Percentiles rank a stretch among this genome's conserved stretches.
Conservation (phyloP, 2,888 invertebrate species). For the Eurois occulta region DNA sequence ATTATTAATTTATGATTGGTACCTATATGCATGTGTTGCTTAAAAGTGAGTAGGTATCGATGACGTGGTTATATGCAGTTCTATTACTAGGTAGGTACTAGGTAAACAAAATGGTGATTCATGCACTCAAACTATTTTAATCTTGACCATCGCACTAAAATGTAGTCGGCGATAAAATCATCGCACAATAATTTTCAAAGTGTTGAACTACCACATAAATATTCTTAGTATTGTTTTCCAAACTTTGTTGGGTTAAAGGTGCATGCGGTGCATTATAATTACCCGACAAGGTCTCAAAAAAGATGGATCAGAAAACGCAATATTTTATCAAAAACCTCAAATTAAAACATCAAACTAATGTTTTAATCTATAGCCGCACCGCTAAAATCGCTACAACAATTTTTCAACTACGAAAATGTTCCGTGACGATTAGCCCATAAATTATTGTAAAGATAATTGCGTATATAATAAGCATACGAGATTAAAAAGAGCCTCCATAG, state of each 20-base stretch:
- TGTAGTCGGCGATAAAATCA: background rate
- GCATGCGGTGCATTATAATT: background rate
- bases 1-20: conserved; percentile 46
- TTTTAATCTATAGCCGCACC: conserved; percentile 27
- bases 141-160: background rate
- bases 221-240: background rate
- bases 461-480: conserved; percentile 42
- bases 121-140: background rate
- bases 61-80: conserved; percentile 16
- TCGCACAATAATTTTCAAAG: background rate
- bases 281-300: background rate
- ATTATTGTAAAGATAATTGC: conserved; percentile 59
- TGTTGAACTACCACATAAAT: background rate
- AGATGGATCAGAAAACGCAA: conserved; percentile 17
- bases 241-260: background rate
- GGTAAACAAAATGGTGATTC: background rate
- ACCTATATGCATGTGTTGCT: conserved; percentile 11
- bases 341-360: conserved; percentile 41
- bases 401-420: conserved; percentile 36
- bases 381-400: conserved; percentile 41
- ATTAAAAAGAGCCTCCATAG: conserved; percentile 47
- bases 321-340: conserved; percentile 19
- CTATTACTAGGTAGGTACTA: too few species aligned
- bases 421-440: conserved; percentile 46
- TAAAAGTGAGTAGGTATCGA: conserved; percentile 22